phyloP scores from a whole-genome alignment of 2,113 vertebrate genomes.

The Epinephelus fuscoguttatus region DNA sequence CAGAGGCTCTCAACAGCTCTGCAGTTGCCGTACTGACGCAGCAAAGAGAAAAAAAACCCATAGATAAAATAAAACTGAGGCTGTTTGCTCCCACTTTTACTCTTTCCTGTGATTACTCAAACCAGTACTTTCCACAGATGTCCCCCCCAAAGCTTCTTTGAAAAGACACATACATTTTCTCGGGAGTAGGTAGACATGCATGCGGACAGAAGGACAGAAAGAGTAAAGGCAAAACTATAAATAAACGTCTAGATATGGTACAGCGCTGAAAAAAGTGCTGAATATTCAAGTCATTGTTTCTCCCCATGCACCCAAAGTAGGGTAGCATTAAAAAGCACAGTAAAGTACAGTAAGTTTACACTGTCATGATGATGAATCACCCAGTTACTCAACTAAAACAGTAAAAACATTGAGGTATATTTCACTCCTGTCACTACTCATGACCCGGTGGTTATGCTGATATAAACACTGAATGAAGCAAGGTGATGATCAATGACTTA shows the following conservation, averaged over 20 bases:
- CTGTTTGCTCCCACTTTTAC: slow-evolving; percentile 21
- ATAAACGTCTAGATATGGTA: slow-evolving; percentile 55
- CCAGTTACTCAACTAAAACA: slow-evolving; percentile 49
- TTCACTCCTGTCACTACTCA: slow-evolving; percentile 44
- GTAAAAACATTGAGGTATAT: slow-evolving; percentile 49
- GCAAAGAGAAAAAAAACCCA: slow-evolving; percentile 23
- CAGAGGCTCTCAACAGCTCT: slow-evolving; percentile 36
- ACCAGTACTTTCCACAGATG: slow-evolving; percentile 24
- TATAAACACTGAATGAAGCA: slow-evolving; percentile 31
- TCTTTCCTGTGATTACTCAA: slow-evolving; percentile 40
- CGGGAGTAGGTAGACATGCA: slow-evolving; percentile 29
- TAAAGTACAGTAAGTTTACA: slow-evolving; percentile 25
- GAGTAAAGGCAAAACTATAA: slow-evolving; percentile 62
- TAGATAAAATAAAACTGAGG: slow-evolving; percentile 20
- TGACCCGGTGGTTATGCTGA: slow-evolving; percentile 35
- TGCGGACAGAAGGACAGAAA: slow-evolving; percentile 50
- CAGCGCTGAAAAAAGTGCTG: slow-evolving; percentile 57
- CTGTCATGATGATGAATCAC: slow-evolving; percentile 54
- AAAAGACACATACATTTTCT: slow-evolving; percentile 40
- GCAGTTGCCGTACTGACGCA: slow-evolving; percentile 38
- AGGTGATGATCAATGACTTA: slow-evolving; percentile 25
- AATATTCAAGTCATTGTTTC: slow-evolving; percentile 58
- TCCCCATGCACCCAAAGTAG: slow-evolving; percentile 33
- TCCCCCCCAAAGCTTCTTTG: slow-evolving; percentile 25
- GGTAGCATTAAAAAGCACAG: slow-evolving; percentile 42